These are phyloP conservation scores for Drosophila phalerata DNA, from an alignment of 2,888 invertebrate species.

Conservation along the genomic window DNA sequence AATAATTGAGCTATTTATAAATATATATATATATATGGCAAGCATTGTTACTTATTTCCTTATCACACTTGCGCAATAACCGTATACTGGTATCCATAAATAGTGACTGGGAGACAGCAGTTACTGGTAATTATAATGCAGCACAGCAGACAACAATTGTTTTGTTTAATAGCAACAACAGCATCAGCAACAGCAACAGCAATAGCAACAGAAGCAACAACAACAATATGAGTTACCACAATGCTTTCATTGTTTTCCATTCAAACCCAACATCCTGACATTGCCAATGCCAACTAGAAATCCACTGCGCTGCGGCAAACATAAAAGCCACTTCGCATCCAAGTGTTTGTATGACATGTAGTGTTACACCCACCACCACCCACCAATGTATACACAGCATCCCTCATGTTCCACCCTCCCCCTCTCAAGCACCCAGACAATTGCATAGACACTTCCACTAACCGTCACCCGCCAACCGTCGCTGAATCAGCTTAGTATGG, in stretches of 20 bases:
- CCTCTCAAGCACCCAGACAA: conserved; percentile 25
- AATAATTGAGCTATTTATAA: not conserved
- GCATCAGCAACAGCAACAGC: conserved; percentile 7
- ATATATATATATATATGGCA: not conserved
- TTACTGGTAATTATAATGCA: conserved; percentile 91
- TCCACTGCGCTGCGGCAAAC: conserved; percentile 61
- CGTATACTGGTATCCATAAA: conserved; percentile 44
- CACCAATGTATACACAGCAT: not conserved
- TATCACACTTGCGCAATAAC: conserved; percentile 13
- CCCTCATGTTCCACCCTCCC: not conserved
- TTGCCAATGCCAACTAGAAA: conserved; percentile 64
- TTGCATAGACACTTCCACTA: conserved; percentile 46
- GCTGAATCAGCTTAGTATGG: conserved; percentile 55
- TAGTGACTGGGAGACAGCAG: conserved; percentile 88
- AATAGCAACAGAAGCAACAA: conserved; percentile 22
- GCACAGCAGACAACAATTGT: conserved; percentile 60
- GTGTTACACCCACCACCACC: conserved; percentile 18
- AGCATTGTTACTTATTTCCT: conserved; percentile 1
- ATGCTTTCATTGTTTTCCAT: conserved; percentile 66
- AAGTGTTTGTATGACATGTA: conserved; percentile 68
- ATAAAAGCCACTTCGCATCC: conserved; percentile 71
- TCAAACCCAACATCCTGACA: conserved; percentile 73
- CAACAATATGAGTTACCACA: conserved; percentile 50
- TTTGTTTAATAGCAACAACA: conserved; percentile 58
- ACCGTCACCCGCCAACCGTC: conserved; percentile 15